Base-by-base conservation (phyloP, 2,797 vertebrate genomes). In the Helostoma temminkii region DNA sequence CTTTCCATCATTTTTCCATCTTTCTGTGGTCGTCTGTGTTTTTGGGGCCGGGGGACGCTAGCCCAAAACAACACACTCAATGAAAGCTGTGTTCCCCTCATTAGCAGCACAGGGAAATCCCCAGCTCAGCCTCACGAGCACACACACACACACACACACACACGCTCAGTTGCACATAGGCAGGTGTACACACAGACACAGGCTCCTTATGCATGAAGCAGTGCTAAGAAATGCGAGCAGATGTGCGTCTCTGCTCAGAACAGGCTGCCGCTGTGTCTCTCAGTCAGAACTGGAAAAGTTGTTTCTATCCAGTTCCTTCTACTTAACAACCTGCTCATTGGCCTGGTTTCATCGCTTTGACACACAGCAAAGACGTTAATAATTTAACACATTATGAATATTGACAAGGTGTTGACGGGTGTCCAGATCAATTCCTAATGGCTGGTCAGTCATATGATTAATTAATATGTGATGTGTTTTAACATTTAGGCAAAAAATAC, bases 11-110 rank as follows among this genome's bases (percentile, higher is more conserved):
- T 71, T 54, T 72, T 19, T 74, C 74, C 82, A 32, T 88, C 73
- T 86, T 84, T 86, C 85, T 64, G 59, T 50, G 66, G 81, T 80
- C 58, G 85, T 89, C 82, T 87, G 83, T 81, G 74, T 79, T 85
- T 84, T 59, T 11, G 34, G 56, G 82, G 76, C 86, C 84, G 83
- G 55, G 12, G 42, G 74, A 79, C 12, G 57, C 62, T 45, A 26
- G 76, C 67, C 78, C 71, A 64, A 45, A 77, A 77, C 53, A 80
- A 81, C 80, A 74, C 76, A 64, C 71, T 88, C 67, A 85, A 85
- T 72, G 77, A 79, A 50, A 66, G 70, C 89, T 89, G 84, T 89
- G 87, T 89, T 90, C 81, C 54, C 81, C 81, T 88, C 87, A 74
- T 88, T 86, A 89, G 74, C 78, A 41, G 76, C 19, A 3, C 11